A percentile compares a stretch with the other conserved stretches of the same genome.
phyloP scores from a whole-genome alignment of 2,113 vertebrate genomes.

The Myotis lucifugus region DNA sequence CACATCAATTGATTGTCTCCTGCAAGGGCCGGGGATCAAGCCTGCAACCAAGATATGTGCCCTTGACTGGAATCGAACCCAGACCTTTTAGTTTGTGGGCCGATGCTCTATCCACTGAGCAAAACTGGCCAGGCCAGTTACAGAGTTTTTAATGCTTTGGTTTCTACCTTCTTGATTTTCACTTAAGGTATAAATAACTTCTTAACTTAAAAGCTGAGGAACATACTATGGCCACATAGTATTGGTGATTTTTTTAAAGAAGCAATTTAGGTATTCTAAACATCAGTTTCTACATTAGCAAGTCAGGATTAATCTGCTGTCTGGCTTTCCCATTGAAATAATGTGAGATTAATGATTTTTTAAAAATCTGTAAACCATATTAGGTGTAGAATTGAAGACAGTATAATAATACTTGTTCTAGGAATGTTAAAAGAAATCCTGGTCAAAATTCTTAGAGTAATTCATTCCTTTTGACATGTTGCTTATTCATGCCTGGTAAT shows the following conservation, averaged over 20 bases:
- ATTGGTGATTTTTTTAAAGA: conserved; percentile 19
- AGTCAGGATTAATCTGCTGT: not conserved
- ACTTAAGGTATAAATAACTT: not conserved
- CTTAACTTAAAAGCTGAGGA: not conserved
- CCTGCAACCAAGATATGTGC: too few relatives aligned
- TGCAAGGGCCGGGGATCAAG: too few relatives aligned
- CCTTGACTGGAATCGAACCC: too few relatives aligned
- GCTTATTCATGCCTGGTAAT: not conserved
- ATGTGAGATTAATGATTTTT: not conserved
- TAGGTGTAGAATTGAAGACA: not conserved
- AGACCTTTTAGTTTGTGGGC: too few relatives aligned
- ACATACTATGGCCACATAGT: not conserved
- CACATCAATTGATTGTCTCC: too few relatives aligned
- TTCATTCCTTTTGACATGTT: conserved; percentile 20
- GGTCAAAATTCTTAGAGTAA: conserved; percentile 12
- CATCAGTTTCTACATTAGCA: not conserved
- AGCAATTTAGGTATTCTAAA: not conserved
- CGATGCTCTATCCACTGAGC: too few relatives aligned
- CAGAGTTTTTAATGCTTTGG: not conserved
- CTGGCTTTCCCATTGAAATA: conserved; percentile 19
- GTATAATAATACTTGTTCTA: not conserved
- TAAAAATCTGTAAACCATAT: not conserved
- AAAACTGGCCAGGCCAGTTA: not conserved
- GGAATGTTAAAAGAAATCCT: not conserved
- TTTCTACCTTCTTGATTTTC: conserved; percentile 21